A percentile compares a stretch with the other conserved stretches of the same genome.
Evolutionary conservation across 2,888 invertebrate species (phyloP).

Genomic region (Nephrocerus scutellatus): DNA sequence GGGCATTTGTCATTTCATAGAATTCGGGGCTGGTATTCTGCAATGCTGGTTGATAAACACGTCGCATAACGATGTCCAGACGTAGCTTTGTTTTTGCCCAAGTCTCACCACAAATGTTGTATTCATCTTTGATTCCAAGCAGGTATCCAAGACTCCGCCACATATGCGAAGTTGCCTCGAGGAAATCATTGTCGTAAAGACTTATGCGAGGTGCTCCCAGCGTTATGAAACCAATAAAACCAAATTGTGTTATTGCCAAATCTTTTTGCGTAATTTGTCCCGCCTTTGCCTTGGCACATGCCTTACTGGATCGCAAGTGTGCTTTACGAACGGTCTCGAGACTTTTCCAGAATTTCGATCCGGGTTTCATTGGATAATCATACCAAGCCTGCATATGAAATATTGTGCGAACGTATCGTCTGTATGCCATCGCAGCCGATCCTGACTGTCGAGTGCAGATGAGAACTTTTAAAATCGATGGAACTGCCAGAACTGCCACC

Average conservation of each 20-base stretch:
- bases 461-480: conserved; percentile 65
- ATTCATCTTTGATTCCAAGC: conserved; percentile 77
- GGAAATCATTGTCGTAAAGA: conserved; percentile 55
- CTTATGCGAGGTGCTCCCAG: conserved; percentile 60
- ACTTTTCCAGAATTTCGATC: conserved; percentile 60
- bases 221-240: conserved; percentile 72
- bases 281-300: conserved; percentile 47
- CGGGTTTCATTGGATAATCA: conserved; percentile 41
- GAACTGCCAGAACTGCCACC: conserved; percentile 65
- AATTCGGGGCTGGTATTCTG: conserved; percentile 57
- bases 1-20: conserved; percentile 55
- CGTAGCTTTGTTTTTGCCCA: conserved; percentile 55
- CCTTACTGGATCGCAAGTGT: conserved; percentile 58
- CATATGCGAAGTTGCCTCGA: conserved; percentile 71
- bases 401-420: conserved; percentile 71
- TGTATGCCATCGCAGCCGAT: conserved; percentile 60
- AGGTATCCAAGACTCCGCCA: conserved; percentile 78
- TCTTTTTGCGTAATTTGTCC: conserved; percentile 71
- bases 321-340: conserved; percentile 58
- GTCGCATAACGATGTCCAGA: conserved; percentile 51
- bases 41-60: conserved; percentile 58
- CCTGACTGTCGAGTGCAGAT: conserved; percentile 65
- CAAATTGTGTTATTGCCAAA: conserved; percentile 79
- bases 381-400: conserved; percentile 76
- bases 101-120: conserved; percentile 61